phyloP scores from a whole-genome alignment of 1,140 invertebrate genomes.

The Calycopis cecrops region DNA sequence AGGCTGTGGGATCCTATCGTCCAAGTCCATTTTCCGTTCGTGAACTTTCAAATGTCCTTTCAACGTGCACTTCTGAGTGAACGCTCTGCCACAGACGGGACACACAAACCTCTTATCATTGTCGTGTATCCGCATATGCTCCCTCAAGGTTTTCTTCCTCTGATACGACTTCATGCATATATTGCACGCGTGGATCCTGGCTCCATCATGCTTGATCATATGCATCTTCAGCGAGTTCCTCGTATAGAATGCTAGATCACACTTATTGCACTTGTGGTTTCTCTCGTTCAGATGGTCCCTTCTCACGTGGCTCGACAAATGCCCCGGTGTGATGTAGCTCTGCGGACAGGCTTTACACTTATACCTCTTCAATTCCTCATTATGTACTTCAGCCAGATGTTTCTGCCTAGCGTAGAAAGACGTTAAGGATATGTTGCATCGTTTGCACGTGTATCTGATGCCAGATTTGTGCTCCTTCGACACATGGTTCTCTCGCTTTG shows the following conservation, averaged over 20 bases:
- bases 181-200: conserved; percentile 59
- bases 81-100: conserved; percentile 79
- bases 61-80: conserved; percentile 76
- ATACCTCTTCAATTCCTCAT: conserved; percentile 56
- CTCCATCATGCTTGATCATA: conserved; percentile 82
- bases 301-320: conserved; percentile 52
- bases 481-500: conserved; percentile 57
- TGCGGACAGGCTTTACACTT: conserved; percentile 60
- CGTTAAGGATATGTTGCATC: conserved; percentile 46
- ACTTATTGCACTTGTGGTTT: conserved; percentile 68
- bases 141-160: conserved; percentile 73
- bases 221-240: conserved; percentile 81
- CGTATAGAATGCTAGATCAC: conserved; percentile 63
- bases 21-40: conserved; percentile 37
- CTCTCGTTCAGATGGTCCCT: conserved; percentile 66
- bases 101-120: conserved; percentile 84
- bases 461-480: conserved; percentile 58
- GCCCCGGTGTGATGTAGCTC: conserved; percentile 54
- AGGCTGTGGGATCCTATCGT: conserved; percentile 19
- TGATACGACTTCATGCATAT: conserved; percentile 65
- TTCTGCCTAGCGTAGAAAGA: conserved; percentile 58
- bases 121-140: conserved; percentile 82
- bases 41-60: conserved; percentile 70
- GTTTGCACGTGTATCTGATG: conserved; percentile 55
- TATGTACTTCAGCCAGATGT: conserved; percentile 56